Conservation (phyloP, 2,113 vertebrate genomes). For the Ellobius talpinus region DNA sequence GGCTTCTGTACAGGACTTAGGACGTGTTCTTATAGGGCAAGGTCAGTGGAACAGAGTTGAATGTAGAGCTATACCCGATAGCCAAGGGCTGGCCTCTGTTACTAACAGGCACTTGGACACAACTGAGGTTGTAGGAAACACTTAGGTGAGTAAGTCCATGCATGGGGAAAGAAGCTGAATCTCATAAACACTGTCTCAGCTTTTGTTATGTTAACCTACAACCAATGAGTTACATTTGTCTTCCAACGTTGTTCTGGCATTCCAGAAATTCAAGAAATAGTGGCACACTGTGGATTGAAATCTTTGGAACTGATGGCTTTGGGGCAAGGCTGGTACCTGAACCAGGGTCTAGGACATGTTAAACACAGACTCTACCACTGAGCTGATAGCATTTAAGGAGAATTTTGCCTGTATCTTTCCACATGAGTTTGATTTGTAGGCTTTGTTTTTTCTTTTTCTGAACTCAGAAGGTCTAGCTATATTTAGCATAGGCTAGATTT, state of each 20-base stretch:
- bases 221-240: background rate
- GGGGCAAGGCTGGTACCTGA: background rate
- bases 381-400: background rate
- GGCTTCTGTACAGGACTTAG: background rate
- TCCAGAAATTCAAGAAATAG: background rate
- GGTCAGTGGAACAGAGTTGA: background rate
- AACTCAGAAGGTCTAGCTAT: background rate
- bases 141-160: background rate
- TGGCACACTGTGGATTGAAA: background rate
- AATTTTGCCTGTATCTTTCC: background rate
- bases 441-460: background rate
- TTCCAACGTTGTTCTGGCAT: background rate
- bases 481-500: background rate
- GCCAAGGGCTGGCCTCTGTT: background rate
- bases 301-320: background rate
- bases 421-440: background rate
- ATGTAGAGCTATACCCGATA: background rate
- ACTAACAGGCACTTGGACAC: background rate
- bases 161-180: background rate
- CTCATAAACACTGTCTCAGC: background rate
- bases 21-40: background rate
- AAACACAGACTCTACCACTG: background rate
- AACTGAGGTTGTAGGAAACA: background rate
- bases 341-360: background rate
- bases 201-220: background rate